Evolutionary conservation across 53 echinoderm and acorn worm species (phyloP), one percentile per base, ranked within the genome.

Genomic region (Holothuria leucospilota): DNA sequence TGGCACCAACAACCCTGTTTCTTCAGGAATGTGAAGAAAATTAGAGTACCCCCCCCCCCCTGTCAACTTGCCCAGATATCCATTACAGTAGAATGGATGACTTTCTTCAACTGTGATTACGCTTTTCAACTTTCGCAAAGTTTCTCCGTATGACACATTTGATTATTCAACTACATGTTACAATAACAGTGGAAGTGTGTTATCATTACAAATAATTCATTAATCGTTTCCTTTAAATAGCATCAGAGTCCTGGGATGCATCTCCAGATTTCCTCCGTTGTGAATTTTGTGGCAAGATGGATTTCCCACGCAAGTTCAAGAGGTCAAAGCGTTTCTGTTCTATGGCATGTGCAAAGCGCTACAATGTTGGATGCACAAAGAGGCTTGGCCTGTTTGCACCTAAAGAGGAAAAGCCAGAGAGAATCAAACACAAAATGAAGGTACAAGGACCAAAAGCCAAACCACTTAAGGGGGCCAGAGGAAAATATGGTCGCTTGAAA

Each of bases 261-360:
- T 28, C 80, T 11, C 59, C 59, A 4, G 80, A 59, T 38, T 58
- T 90, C 29, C 88, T 98, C 52, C 90, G 93, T 16, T 98, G 98
- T 62, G 98, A 98, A 78, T 98, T 98, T 82, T 98, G 98, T 39
- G 98, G 98, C 69, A 95, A 95, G 84, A 82, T 92, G 90, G 98
- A 93, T 73, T 88, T 89, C n/a, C 89, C 93, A 13, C 93, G 92
- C 71, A 93, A 93, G 85, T 98, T 98, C 82, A 98, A 94, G 84
- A 88, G 98, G 51, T 98, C 98, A 78, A 98, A 95, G 84, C 84
- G 98, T 11, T 98, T 98, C 85, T 98, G 98, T 71, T 98, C 98
- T 23, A 88, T 95, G 91, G 86, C 98, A n/a, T 98, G 98, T 86
- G 95, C 95, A 85, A 98, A 95, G 68, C 93, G 95, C 23, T 97